phyloP scores from a whole-genome alignment of 2,113 vertebrate genomes.

The Zosterops pallidus region DNA sequence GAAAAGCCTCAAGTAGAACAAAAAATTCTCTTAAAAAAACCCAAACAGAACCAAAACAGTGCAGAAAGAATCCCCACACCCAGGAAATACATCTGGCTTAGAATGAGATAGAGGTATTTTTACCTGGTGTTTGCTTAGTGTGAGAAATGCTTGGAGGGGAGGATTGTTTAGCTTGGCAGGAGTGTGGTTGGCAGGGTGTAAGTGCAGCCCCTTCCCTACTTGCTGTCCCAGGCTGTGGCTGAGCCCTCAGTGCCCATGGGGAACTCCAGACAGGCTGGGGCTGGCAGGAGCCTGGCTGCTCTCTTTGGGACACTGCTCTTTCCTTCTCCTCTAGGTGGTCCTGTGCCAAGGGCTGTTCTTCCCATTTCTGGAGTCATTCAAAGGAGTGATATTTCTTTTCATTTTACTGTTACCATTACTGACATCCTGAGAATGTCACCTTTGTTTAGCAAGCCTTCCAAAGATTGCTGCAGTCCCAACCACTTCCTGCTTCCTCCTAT shows the following conservation, averaged over 20 bases:
- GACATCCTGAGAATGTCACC: neutral
- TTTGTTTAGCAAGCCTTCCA: neutral
- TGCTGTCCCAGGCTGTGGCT: fast-evolving
- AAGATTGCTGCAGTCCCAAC: neutral
- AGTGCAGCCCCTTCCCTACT: neutral
- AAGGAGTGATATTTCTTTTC: neutral
- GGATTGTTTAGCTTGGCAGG: neutral
- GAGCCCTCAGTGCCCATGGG: fast-evolving
- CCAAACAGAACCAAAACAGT: too few species aligned
- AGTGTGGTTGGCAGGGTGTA: neutral
- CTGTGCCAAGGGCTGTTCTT: neutral
- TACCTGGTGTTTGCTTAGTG: neutral
- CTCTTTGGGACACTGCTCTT: neutral
- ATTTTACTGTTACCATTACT: neutral
- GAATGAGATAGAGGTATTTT: neutral
- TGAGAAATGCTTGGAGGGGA: neutral
- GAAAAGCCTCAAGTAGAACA: neutral
- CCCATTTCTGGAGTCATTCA: neutral
- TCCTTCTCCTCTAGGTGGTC: neutral
- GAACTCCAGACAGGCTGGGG: neutral
- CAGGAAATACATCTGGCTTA: neutral
- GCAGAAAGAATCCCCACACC: neutral
- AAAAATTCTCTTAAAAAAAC: neutral
- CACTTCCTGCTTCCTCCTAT: neutral
- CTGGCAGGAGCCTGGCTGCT: neutral